Percentiles rank a stretch among this genome's conserved stretches.
Conservation (phyloP, 2,797 vertebrate genomes). For the Channallabes apus region DNA sequence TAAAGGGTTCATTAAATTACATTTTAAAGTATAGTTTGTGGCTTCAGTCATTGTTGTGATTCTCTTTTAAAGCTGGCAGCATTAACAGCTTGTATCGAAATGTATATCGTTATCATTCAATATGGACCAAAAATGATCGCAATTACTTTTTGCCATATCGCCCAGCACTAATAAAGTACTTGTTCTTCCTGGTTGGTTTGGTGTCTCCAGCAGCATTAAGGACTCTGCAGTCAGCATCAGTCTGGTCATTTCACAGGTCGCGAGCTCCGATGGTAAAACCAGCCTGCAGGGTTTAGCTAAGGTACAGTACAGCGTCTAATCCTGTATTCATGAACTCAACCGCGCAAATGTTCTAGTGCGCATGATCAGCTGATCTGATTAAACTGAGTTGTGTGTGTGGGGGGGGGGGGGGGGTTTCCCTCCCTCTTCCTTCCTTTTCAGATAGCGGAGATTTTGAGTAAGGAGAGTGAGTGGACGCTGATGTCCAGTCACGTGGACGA, state of each 20-base stretch:
- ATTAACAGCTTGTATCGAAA: too few species aligned
- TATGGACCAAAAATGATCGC: too few species aligned
- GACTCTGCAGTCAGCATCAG: constrained; percentile 95
- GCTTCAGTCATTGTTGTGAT: too few species aligned
- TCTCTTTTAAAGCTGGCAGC: too few species aligned
- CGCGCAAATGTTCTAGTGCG: neutral
- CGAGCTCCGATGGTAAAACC: constrained; percentile 91
- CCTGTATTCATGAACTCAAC: neutral
- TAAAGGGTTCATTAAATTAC: too few species aligned
- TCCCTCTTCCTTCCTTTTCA: constrained; percentile 55
- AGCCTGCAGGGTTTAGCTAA: constrained; percentile 95
- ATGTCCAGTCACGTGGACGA: constrained; percentile 99
- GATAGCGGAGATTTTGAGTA: constrained; percentile 92
- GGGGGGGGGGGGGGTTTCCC: too few species aligned
- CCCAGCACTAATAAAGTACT: too few species aligned
- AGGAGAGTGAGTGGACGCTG: constrained; percentile 91
- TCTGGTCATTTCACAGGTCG: constrained; percentile 96
- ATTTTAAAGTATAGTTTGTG: too few species aligned
- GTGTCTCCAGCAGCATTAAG: constrained; percentile 85
- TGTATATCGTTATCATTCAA: too few species aligned
- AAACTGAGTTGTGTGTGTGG: neutral
- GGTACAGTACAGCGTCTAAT: constrained; percentile 65
- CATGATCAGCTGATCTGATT: neutral
- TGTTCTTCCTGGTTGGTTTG: neutral
- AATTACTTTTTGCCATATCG: too few species aligned